phyloP scores from a whole-genome alignment of 1,140 invertebrate species.

The Archivesica marissinica region DNA sequence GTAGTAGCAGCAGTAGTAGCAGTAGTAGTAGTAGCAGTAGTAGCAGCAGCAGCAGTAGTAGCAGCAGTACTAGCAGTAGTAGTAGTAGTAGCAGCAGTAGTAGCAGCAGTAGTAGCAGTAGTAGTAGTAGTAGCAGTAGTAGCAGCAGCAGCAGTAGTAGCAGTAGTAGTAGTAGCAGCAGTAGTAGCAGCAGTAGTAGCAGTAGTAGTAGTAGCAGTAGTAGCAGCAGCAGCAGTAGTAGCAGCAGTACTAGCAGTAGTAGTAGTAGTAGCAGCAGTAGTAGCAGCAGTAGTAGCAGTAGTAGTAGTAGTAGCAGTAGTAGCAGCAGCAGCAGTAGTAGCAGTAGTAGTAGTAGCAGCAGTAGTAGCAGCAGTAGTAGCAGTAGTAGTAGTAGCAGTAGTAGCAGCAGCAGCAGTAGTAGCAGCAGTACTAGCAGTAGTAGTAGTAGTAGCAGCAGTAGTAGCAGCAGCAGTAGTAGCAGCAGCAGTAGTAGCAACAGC shows the following conservation, averaged over 20 bases:
- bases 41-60: constrained; percentile 19
- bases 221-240: constrained; percentile 2
- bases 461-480: constrained; percentile 28
- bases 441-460: not conserved
- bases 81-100: constrained; percentile 19
- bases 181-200: constrained; percentile 26
- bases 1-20: constrained; percentile 37
- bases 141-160: constrained; percentile 17
- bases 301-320: constrained; percentile 37
- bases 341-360: constrained; percentile 16
- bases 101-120: constrained; percentile 1
- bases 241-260: constrained; percentile 19
- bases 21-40: not conserved
- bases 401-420: not conserved
- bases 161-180: constrained; percentile 33
- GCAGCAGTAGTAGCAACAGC: constrained; percentile 30
- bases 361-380: not conserved
- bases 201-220: constrained; percentile 28
- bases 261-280: constrained; percentile 33
- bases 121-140: constrained; percentile 38
- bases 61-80: constrained; percentile 18
- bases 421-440: constrained; percentile 29
- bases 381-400: constrained; percentile 47
- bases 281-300: constrained; percentile 36
- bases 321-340: constrained; percentile 34